phyloP scores from a whole-genome alignment of 2,888 invertebrate species.

The Vesta saturnalis region DNA sequence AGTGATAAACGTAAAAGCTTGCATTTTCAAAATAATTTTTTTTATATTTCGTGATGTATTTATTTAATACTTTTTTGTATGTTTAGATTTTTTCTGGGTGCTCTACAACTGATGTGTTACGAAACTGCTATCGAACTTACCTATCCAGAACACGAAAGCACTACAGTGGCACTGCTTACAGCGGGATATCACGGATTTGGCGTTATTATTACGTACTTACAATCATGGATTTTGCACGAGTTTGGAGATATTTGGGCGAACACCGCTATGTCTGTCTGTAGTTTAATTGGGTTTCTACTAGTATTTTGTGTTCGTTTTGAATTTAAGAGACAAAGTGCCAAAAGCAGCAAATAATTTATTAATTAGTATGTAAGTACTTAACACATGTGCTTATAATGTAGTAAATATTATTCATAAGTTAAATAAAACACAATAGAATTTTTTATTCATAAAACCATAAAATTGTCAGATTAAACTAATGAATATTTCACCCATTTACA shows the following conservation, averaged over 20 bases:
- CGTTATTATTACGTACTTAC: not conserved
- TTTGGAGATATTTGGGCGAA: not conserved
- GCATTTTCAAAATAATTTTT: no score
- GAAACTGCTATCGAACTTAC: constrained; percentile 5
- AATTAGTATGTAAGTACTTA: no score
- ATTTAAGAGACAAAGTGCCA: not conserved
- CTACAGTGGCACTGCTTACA: not conserved
- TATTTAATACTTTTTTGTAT: no score
- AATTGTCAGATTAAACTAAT: no score
- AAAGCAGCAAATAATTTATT: no score
- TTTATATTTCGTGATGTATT: no score
- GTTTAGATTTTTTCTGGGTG: not conserved
- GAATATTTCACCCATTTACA: no score
- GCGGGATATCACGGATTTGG: not conserved
- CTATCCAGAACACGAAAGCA: constrained; percentile 4
- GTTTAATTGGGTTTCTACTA: not conserved
- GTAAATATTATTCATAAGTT: no score
- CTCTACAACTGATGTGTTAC: not conserved
- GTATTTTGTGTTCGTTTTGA: not conserved
- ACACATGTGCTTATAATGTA: no score
- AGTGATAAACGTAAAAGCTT: no score
- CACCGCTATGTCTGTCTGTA: not conserved
- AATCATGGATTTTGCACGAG: not conserved
- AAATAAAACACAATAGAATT: no score
- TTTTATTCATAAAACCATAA: no score